Percentiles rank a stretch among this genome's conserved stretches.
phyloP scores from a whole-genome alignment of 2,888 invertebrate species.

The Nomada hirtipes region DNA sequence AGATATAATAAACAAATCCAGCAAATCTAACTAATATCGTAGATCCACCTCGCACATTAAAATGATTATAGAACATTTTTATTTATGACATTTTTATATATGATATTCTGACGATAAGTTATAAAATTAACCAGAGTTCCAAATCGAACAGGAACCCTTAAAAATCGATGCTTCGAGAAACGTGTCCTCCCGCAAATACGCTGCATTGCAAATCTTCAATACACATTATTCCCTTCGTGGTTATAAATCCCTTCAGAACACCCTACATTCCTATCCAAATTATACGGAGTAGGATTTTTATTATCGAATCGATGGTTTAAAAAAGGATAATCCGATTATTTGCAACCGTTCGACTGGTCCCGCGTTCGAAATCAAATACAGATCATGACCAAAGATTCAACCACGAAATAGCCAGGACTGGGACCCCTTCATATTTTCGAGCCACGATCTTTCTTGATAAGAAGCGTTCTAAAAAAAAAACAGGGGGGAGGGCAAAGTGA shows the following conservation, averaged over 20 bases:
- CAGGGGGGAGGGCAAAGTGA: constrained; percentile 39
- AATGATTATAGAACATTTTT: too few species aligned
- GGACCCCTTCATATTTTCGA: constrained; percentile 3
- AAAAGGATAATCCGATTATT: constrained; percentile 33
- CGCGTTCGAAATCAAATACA: constrained; percentile 15
- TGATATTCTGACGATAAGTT: too few species aligned
- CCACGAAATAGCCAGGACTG: background rate
- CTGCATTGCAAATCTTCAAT: background rate
- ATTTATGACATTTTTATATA: too few species aligned
- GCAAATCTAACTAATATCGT: too few species aligned
- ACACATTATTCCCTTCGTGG: background rate
- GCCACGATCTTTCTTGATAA: constrained; percentile 25
- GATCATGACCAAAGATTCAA: background rate
- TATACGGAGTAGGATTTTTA: constrained; percentile 12
- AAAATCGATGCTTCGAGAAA: too few species aligned
- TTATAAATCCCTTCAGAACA: constrained; percentile 5
- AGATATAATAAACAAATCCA: too few species aligned
- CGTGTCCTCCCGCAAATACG: too few species aligned
- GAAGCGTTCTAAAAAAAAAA: constrained; percentile 18
- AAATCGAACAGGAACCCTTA: too few species aligned
- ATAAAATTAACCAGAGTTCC: too few species aligned
- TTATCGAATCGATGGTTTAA: constrained; percentile 15
- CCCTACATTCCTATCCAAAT: background rate
- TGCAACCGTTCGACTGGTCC: constrained; percentile 9
- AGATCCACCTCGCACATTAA: too few species aligned